Base-by-base conservation (phyloP, 2,113 vertebrate genomes). In the Chionodraco myersi region DNA sequence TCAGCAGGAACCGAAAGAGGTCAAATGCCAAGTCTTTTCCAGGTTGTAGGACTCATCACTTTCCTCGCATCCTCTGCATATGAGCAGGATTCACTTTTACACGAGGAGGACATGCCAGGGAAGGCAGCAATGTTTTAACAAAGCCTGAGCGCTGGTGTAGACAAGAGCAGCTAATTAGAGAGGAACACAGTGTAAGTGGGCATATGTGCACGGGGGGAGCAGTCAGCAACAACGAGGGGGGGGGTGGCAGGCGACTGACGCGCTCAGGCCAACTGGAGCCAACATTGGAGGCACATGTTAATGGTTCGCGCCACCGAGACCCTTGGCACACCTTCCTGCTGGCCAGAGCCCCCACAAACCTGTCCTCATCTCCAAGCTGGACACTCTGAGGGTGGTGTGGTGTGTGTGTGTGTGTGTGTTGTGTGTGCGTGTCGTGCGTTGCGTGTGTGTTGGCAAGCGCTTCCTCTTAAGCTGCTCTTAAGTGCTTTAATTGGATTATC, bases 401-500 rank as follows among this genome's bases (percentile, higher is more conserved):
- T 44, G 26, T 59, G 14, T 36, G 41, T 13, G 18, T 78, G 77
- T 80, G 58, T 67, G 81, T 76, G 79, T 82, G 84, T 61, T 61
- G 74, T 78, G 77, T 80, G 58, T 67, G 81, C 74, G 79, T 82
- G 84, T 21, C 54, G 30, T 14, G 49, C 16, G 49, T 26, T 59
- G 57, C 15, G 30, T 36, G 57, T 10, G 30, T 30, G 36, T 44
- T 14, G n/a, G n/a, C n/a, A n/a, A n/a, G n/a, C 15, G 57, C 62
- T 75, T 61, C 80, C 18, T 85, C 70, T 58, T 90, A 91, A 92
- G 84, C 77, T 76, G 85, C 88, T 90, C 83, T 88, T 89, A 92
- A 91, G 89, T 88, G 89, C 82, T 85, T 91, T 92, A 92, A 92
- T 92, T 93, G 91, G 90, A 93, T 93, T 91, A 89, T 86, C 78